A percentile compares a stretch with the other conserved stretches of the same genome.
Evolutionary conservation across 2,888 invertebrate species (phyloP).

Genomic region (Tupiocoris notatus): DNA sequence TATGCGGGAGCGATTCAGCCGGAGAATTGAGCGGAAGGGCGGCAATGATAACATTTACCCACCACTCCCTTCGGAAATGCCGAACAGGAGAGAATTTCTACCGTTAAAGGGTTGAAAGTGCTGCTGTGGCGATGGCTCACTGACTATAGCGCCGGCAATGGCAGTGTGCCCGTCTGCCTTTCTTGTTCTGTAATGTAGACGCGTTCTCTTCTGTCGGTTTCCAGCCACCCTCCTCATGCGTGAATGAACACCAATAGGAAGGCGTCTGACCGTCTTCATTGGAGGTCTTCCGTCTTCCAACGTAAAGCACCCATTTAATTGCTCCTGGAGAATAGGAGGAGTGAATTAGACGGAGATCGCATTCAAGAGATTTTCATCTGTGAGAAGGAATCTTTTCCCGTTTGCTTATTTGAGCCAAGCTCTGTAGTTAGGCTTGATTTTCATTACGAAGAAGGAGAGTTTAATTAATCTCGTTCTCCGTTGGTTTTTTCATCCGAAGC

Average conservation of each 20-base stretch:
- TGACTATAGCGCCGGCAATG: neutral
- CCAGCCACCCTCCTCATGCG: neutral
- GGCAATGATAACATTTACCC: neutral
- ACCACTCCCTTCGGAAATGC: neutral
- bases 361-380: too few species aligned
- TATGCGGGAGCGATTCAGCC: too few species aligned
- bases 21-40: too few species aligned
- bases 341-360: neutral
- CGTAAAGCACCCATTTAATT: neutral
- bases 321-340: neutral
- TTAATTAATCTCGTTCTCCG: too few species aligned
- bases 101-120: neutral
- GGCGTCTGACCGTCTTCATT: too few species aligned
- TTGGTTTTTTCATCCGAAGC: too few species aligned
- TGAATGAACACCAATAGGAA: neutral
- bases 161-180: neutral
- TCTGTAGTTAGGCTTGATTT: too few species aligned
- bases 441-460: too few species aligned
- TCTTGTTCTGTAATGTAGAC: too few species aligned
- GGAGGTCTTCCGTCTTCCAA: neutral
- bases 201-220: neutral
- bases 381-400: too few species aligned
- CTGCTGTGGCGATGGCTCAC: neutral
- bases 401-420: too few species aligned
- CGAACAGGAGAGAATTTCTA: neutral